Evolutionary conservation across 2,888 invertebrate species (phyloP).

Genomic region (Scelioninae gen. 1): DNA sequence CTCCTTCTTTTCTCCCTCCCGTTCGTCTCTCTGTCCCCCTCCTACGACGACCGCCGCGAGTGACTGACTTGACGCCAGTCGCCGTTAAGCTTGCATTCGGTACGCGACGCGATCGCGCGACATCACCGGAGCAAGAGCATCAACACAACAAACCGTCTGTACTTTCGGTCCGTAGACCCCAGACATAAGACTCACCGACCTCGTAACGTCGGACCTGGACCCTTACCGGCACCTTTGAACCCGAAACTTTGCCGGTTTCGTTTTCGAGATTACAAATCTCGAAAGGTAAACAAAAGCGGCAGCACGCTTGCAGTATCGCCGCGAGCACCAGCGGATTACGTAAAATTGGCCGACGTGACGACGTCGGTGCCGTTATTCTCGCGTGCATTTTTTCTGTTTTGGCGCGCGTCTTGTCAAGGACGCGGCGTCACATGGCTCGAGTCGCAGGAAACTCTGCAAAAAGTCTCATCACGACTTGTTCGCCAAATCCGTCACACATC

Average conservation of each 20-base stretch:
- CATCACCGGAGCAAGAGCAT: too few relatives aligned
- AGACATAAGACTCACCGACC: too few relatives aligned
- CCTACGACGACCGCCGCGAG: too few relatives aligned
- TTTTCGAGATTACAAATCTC: too few relatives aligned
- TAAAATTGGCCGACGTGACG: slow-evolving; percentile 8
- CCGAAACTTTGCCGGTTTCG: too few relatives aligned
- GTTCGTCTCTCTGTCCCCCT: slow-evolving; percentile 31
- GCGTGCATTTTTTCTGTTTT: slow-evolving; percentile 10
- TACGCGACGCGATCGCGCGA: too few relatives aligned
- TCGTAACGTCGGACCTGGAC: too few relatives aligned
- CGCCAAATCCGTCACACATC: not conserved
- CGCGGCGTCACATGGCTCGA: slow-evolving; percentile 19
- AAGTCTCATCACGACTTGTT: not conserved
- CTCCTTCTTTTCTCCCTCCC: slow-evolving; percentile 50
- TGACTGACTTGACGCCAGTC: too few relatives aligned
- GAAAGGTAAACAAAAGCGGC: not conserved
- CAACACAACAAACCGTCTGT: too few relatives aligned
- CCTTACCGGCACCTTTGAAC: too few relatives aligned
- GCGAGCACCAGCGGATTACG: slow-evolving; percentile 1
- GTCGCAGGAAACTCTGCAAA: not conserved
- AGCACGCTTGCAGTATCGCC: not conserved
- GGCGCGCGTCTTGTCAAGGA: slow-evolving; percentile 3
- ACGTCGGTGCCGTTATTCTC: slow-evolving; percentile 10
- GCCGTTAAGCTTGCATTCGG: too few relatives aligned
- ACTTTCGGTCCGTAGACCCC: too few relatives aligned